Evolutionary conservation across 2,888 invertebrate genomes (phyloP), one percentile per base, ranked within the genome.

Genomic region (Acleris holmiana): DNA sequence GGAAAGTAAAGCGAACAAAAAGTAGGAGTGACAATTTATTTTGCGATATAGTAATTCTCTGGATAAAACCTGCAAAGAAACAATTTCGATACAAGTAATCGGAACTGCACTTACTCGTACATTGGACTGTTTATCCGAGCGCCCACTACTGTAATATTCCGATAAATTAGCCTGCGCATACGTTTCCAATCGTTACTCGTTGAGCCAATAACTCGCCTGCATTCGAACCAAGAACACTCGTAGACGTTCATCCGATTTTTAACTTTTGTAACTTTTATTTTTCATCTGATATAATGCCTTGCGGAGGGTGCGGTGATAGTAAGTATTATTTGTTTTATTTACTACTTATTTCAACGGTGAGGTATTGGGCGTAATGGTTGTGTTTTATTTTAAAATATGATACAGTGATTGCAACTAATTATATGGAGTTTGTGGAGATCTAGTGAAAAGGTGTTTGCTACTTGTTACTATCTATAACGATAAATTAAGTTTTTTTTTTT

Each of bases 221-320:
- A 61, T 67, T 66, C 66, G 47, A 56, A 66, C 63, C 46, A 56
- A 19, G 46, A 62, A 65, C 60, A 60, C 56, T 17, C n/a, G 19
- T 62, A 59, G 41, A 35, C 13, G 35, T 35, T 35, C 35, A 35
- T 35, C 13, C 35, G 8, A 53, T 46, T 56, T 54, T 61, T 64
- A 67, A 61, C 49, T 67, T 69, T 67, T 53, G 62, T 69, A 62
- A 63, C 68, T 63, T 68, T 70, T 87, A 84, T 71, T 23, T 50
- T 18, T 10, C 48, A 49, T 55, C 60, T 60, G 21, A 6, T 55
- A 60, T 49, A 49, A 92, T 92, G 92, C 91, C 91, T 81, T 92
- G 91, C 75, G 86, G 80, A 73, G 90, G 91, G 71, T 91, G 91
- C 71, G 87, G 84, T 69, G 91, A 90, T 67, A 82, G 92, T 92